Evolutionary conservation across 2,113 vertebrate genomes (phyloP).

Genomic region (Rhizomys pruinosus): DNA sequence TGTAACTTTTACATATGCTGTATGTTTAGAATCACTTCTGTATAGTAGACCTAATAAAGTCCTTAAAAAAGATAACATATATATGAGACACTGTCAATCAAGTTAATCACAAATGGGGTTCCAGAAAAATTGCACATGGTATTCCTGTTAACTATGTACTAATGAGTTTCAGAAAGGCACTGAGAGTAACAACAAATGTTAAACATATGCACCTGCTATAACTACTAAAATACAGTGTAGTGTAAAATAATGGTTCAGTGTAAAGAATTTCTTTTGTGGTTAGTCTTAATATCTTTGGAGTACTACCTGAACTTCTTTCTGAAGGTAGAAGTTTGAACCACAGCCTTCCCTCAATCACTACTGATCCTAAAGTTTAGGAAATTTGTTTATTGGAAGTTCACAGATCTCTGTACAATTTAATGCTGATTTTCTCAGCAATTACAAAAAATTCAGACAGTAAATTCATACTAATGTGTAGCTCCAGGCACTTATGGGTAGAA

Average conservation of each 20-base stretch:
- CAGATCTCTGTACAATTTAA: slow-evolving; percentile 12
- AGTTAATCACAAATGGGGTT: neutral
- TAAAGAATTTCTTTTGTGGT: neutral
- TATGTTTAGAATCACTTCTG: neutral
- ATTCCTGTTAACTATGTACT: neutral
- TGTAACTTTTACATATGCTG: neutral
- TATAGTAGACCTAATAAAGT: too few species aligned
- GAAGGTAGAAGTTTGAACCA: neutral
- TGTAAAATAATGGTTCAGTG: neutral
- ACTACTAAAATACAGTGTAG: neutral
- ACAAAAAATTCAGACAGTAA: neutral
- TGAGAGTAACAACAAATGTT: neutral
- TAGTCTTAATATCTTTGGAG: neutral
- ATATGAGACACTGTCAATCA: neutral
- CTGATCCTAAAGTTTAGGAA: neutral
- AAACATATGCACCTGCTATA: neutral
- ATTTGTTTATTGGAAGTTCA: neutral
- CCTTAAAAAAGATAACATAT: neutral
- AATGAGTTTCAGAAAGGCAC: neutral
- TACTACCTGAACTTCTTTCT: neutral
- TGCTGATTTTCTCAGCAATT: neutral
- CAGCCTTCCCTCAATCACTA: rapidly evolving
- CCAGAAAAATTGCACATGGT: rapidly evolving
- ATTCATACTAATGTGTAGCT: slow-evolving; percentile 4
- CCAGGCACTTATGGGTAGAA: neutral